Percentiles rank a stretch among this genome's conserved stretches.
These are phyloP conservation scores for Clamator glandarius DNA, from an alignment of 2,797 vertebrate genomes.

Conservation along the genomic window DNA sequence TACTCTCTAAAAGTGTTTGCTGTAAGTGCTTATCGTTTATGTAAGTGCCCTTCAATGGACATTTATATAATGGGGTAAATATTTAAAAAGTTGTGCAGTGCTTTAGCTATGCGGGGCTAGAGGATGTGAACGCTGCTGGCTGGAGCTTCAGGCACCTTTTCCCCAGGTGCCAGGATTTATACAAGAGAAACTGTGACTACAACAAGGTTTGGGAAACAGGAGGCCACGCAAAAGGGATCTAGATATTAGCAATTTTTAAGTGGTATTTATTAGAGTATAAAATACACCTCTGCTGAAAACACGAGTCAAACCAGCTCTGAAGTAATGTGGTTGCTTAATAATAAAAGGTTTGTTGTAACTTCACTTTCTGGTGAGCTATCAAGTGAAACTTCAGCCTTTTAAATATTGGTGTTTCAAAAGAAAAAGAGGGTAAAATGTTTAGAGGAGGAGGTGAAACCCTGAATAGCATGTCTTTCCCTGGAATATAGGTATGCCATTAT, in stretches of 20 bases:
- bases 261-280: background rate
- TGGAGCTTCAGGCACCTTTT: conserved; percentile 7
- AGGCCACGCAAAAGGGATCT: background rate
- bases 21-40: conserved; percentile 61
- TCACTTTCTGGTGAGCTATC: conserved; percentile 7
- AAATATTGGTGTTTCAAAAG: conserved; percentile 51
- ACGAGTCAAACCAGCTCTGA: background rate
- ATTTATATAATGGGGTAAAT: conserved; percentile 73
- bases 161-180: background rate
- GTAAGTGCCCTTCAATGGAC: conserved; percentile 72
- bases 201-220: background rate
- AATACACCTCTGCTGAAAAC: conserved; percentile 3
- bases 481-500: background rate
- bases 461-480: background rate
- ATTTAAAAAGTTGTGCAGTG: conserved; percentile 64
- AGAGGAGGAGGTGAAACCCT: conserved; percentile 21
- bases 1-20: conserved; percentile 70
- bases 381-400: conserved; percentile 43
- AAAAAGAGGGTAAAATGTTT: conserved; percentile 38
- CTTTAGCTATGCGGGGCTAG: conserved; percentile 51
- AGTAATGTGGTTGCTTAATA: conserved; percentile 24
- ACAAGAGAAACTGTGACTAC: background rate
- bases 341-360: conserved; percentile 1
- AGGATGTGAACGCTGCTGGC: background rate
- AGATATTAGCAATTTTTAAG: background rate